Base-by-base conservation (phyloP, 2,797 vertebrate genomes). In the Peromyscus aztecus region DNA sequence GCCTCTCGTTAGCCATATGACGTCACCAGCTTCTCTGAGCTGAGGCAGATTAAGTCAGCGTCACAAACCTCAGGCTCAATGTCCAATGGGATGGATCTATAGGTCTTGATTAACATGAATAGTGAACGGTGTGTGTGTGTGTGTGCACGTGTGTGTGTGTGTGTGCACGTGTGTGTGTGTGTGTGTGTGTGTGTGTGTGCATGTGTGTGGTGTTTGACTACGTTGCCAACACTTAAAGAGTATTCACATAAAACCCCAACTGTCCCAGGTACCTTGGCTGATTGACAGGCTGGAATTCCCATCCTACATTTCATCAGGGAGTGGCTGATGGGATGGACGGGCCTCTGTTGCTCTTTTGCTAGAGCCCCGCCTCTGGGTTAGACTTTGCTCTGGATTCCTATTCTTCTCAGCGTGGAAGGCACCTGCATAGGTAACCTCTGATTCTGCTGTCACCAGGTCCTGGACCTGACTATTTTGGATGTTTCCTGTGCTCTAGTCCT, bases 311-410 rank as follows among this genome's bases (percentile, higher is more conserved):
- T 24, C 7, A 52, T 0, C 2, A 4, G 0, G 19, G n/a, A 73
- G n/a, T 8, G 31, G 14, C n/a, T 34, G 17, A 61, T 23, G 19
- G 31, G 19, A 34, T 0, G 4, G 29, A 37, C 2, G 3, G 63
- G 31, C 16, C 19, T n/a, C 61, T 55, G 3, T n/a, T 1, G 4
- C 23, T 69, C n/a, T 55, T 46, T 55, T 19, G 12, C 21, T 3
- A 12, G 49, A 43, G 19, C 17, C 29, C 6, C 4, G 31, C 19
- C 34, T 46, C 13, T 0, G 6, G 14, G 11, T 0, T 5, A 19
- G 23, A 34, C 57, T 29, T 40, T 0, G 23, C 49, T 13, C 55
- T 57, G 9, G 19, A 14, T 81, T 89, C 71, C 6, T 6, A 3
- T 34, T 77, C 14, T 61, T 24, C 23, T 49, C 12, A 55, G 71